These are phyloP conservation scores for Sericinus montela DNA, from an alignment of 2,888 invertebrate species.

Conservation along the genomic window DNA sequence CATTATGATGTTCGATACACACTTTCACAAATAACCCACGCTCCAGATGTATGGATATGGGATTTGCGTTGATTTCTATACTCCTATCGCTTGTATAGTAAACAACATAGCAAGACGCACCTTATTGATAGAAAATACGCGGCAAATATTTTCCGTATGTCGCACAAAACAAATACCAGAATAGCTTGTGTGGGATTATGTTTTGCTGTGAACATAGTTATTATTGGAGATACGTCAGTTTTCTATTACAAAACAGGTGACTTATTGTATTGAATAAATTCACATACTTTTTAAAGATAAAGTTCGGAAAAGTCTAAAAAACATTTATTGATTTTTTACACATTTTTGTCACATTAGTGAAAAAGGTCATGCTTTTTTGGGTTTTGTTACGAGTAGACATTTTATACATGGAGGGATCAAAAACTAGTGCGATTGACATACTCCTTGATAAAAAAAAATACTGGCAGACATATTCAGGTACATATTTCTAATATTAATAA, in stretches of 20 bases:
- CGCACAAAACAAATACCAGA: neutral
- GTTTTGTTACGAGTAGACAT: no score
- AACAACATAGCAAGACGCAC: neutral
- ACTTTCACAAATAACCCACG: conserved; percentile 6
- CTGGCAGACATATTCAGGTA: no score
- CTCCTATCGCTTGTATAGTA: conserved; percentile 9
- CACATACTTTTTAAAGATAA: conserved; percentile 1
- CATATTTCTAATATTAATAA: no score
- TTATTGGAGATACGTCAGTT: neutral
- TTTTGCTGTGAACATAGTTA: neutral
- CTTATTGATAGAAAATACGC: no score
- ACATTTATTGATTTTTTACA: no score
- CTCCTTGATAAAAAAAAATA: no score
- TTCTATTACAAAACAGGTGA: neutral
- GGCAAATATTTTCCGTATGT: neutral
- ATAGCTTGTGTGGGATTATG: neutral
- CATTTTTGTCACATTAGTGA: no score
- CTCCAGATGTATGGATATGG: conserved; percentile 1
- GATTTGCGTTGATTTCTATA: conserved; percentile 7
- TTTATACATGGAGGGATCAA: no score
- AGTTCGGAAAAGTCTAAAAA: neutral
- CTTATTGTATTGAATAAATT: conserved; percentile 2
- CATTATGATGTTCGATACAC: neutral
- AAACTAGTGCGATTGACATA: no score
- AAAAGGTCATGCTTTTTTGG: no score